Percentiles rank a stretch among this genome's conserved stretches.
Evolutionary conservation across 2,888 invertebrate genomes (phyloP).

Genomic region (Bunonema sp.): DNA sequence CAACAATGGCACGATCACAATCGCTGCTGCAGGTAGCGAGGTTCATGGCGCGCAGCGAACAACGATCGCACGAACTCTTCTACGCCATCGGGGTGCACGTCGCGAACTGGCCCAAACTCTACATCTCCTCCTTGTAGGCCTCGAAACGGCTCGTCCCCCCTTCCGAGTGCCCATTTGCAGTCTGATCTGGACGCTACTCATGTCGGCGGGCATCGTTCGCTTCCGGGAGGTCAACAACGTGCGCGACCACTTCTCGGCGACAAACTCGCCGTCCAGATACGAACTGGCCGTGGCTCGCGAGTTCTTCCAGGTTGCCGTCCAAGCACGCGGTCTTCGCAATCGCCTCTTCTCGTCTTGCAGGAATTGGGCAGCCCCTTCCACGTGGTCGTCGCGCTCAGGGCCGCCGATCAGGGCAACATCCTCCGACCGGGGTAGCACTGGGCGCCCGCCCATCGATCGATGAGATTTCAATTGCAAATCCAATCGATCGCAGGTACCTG

Average conservation of each 20-base stretch:
- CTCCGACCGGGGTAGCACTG: constrained; percentile 30
- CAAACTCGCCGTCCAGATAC: constrained; percentile 32
- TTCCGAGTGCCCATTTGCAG: constrained; percentile 10
- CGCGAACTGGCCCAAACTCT: constrained; percentile 20
- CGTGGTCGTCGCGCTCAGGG: constrained; percentile 37
- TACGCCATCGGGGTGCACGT: constrained; percentile 26
- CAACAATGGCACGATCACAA: too few species aligned
- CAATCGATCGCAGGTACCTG: constrained; percentile 23
- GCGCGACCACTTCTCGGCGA: constrained; percentile 33
- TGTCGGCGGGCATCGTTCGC: constrained; percentile 24
- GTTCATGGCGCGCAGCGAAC: too few species aligned
- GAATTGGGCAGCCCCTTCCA: constrained; percentile 40
- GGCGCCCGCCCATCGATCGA: too few species aligned
- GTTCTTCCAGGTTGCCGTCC: constrained; percentile 18
- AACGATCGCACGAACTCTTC: constrained; percentile 23
- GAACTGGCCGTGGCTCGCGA: constrained; percentile 37
- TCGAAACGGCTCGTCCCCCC: not conserved
- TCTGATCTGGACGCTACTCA: constrained; percentile 18
- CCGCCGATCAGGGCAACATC: constrained; percentile 32
- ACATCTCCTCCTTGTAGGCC: constrained; percentile 20
- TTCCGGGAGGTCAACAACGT: constrained; percentile 43
- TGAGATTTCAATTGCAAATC: not conserved
- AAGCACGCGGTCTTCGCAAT: too few species aligned
- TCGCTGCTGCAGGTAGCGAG: too few species aligned
- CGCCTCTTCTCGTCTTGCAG: too few species aligned